phyloP scores from a whole-genome alignment of 2,113 vertebrate genomes.

The Brevimyrus niger region DNA sequence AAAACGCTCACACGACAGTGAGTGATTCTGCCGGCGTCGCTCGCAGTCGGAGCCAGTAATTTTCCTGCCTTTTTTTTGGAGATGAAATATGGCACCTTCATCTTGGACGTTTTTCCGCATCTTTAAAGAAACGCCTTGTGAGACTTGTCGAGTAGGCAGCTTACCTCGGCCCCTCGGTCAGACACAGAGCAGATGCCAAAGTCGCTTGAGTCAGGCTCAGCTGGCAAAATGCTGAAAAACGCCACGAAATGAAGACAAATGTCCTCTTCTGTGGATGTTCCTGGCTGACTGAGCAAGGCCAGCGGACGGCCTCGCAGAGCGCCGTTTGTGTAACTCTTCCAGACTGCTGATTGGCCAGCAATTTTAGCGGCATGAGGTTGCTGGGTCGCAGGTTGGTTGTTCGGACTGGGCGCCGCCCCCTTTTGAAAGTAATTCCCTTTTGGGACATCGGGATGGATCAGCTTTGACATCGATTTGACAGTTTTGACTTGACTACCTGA shows the following conservation, averaged over 20 bases:
- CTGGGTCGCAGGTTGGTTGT: background rate
- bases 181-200: background rate
- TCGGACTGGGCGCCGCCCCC: background rate
- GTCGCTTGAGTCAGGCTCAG: background rate
- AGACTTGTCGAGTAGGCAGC: background rate
- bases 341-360: background rate
- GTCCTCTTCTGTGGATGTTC: background rate
- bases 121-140: background rate
- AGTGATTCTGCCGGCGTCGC: background rate
- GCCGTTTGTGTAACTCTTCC: background rate
- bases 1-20: background rate
- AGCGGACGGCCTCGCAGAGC: background rate
- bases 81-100: background rate
- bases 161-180: background rate
- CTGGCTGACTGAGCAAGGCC: slow-evolving; percentile 1
- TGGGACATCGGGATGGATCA: background rate
- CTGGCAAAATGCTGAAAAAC: background rate
- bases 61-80: background rate
- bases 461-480: background rate
- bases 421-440: background rate
- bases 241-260: slow-evolving; percentile 2
- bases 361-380: background rate
- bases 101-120: background rate
- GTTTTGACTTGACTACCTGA: background rate
- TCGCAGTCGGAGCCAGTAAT: background rate